Percentiles rank a stretch among this genome's conserved stretches.
Conservation (phyloP, 2,113 vertebrate genomes). For the Rallus limicola region DNA sequence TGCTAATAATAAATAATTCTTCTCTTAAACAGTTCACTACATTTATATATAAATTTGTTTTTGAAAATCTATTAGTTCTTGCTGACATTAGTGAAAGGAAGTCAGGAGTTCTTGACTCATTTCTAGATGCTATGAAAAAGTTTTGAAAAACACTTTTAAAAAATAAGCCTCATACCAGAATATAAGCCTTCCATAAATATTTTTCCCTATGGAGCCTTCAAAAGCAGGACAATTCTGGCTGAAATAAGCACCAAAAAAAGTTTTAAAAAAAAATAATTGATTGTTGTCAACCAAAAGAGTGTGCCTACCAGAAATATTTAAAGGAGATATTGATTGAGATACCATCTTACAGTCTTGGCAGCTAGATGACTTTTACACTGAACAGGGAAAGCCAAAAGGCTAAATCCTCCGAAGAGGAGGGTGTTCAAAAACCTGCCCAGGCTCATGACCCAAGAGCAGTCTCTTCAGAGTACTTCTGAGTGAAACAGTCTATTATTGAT, state of each 20-base stretch:
- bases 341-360: slow-evolving; percentile 32
- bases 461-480: slow-evolving; percentile 30
- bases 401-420: slow-evolving; percentile 27
- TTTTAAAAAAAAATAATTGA: neutral
- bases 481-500: slow-evolving; percentile 59
- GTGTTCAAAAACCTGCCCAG: slow-evolving; percentile 50
- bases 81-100: neutral
- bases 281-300: neutral
- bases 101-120: neutral
- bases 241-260: neutral
- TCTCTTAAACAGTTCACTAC: neutral
- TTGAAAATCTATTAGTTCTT: neutral
- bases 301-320: slow-evolving; percentile 50
- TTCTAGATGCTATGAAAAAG: neutral
- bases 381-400: slow-evolving; percentile 44
- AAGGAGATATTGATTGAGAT: slow-evolving; percentile 51
- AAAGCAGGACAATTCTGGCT: neutral
- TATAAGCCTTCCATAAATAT: neutral
- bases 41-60: neutral
- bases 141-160: neutral
- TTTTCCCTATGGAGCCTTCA: neutral
- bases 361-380: neutral
- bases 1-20: neutral
- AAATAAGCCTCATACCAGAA: neutral
- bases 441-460: slow-evolving; percentile 27